phyloP scores from a whole-genome alignment of 2,797 vertebrate species.

The Smutsia gigantea region DNA sequence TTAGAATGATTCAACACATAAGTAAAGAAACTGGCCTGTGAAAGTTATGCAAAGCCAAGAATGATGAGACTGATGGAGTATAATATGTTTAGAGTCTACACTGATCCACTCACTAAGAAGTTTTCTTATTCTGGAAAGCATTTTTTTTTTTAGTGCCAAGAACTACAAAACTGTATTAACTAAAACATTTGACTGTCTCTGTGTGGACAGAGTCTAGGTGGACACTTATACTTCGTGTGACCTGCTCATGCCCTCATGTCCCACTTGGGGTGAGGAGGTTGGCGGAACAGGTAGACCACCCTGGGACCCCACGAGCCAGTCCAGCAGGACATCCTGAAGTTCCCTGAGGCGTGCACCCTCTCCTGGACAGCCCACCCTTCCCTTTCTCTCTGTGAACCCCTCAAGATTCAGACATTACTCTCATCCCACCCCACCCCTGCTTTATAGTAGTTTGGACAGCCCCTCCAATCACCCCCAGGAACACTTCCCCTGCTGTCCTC shows the following conservation, averaged over 20 bases:
- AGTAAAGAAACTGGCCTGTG: background rate
- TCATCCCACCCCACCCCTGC: no score
- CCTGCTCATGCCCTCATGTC: background rate
- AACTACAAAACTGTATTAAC: background rate
- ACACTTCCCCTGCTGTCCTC: background rate
- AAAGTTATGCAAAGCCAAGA: background rate
- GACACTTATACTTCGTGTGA: background rate
- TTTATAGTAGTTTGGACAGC: background rate
- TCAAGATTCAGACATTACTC: background rate
- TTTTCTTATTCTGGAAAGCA: background rate
- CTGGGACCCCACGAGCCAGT: background rate
- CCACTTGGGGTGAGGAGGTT: background rate
- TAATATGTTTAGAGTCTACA: background rate
- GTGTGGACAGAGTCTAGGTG: background rate
- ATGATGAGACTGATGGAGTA: background rate
- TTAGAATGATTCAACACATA: background rate
- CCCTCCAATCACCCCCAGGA: background rate
- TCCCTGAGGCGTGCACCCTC: background rate
- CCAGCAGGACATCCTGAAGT: background rate
- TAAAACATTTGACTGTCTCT: background rate
- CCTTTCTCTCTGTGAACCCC: background rate
- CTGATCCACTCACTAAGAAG: background rate
- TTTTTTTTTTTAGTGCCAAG: background rate
- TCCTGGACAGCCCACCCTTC: background rate
- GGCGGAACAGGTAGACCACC: background rate